These are phyloP conservation scores for Gopherus flavomarginatus DNA, from an alignment of 2,113 vertebrate genomes.

Conservation along the genomic window DNA sequence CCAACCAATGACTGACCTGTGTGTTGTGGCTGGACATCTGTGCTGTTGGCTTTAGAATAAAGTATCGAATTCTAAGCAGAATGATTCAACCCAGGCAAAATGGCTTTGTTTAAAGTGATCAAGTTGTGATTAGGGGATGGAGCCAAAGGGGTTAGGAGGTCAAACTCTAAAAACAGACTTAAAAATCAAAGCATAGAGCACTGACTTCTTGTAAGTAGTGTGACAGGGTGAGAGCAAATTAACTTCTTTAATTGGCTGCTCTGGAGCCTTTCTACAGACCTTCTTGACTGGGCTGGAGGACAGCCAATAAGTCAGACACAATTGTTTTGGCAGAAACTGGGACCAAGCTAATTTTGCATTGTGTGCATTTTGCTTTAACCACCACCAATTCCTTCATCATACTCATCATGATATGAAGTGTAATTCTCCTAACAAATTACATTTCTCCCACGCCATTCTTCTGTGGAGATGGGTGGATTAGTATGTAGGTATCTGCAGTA, in stretches of 20 bases:
- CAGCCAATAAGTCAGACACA: rapidly evolving
- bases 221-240: neutral
- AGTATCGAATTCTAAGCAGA: neutral
- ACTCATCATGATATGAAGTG: neutral
- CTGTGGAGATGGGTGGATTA: neutral
- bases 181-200: neutral
- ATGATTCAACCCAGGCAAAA: neutral
- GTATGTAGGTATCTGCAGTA: neutral
- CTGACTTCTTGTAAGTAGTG: neutral
- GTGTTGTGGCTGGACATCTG: neutral
- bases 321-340: neutral
- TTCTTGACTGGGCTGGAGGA: neutral
- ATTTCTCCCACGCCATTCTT: neutral
- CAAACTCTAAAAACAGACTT: neutral
- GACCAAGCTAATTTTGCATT: neutral
- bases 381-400: neutral
- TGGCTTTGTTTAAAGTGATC: neutral
- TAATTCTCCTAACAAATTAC: neutral
- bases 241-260: neutral
- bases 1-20: neutral
- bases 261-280: neutral
- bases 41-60: neutral
- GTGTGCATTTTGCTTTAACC: neutral
- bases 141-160: neutral
- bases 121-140: neutral